These are phyloP conservation scores for Etia nguti DNA, from an alignment of 2,113 vertebrate species.

Conservation along the genomic window DNA sequence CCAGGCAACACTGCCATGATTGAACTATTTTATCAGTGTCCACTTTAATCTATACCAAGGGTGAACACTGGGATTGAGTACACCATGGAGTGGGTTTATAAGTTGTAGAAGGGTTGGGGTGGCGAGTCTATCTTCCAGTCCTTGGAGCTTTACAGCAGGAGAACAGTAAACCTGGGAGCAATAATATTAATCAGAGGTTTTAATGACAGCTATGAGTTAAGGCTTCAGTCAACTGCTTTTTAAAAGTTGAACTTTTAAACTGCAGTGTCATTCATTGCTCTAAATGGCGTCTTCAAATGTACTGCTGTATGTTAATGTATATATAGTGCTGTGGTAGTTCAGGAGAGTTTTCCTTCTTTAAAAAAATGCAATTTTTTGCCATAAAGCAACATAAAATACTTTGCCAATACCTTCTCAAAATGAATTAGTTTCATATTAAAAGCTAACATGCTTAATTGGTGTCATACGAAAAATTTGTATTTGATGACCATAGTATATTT, in stretches of 20 bases:
- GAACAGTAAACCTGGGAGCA: constrained; percentile 22
- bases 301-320: not conserved
- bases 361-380: not conserved
- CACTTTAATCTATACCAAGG: constrained; percentile 29
- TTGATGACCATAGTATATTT: not conserved
- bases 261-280: not conserved
- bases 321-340: not conserved
- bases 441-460: too few species aligned
- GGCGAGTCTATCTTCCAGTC: not conserved
- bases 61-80: not conserved
- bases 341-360: not conserved
- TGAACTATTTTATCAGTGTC: constrained; percentile 47
- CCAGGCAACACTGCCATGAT: constrained; percentile 32
- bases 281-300: not conserved
- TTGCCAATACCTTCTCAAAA: not conserved
- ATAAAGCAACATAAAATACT: not conserved
- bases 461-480: too few species aligned
- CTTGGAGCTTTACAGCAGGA: constrained; percentile 12
- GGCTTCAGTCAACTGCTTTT: not conserved
- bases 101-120: not conserved
- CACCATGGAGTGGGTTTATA: constrained; percentile 16
- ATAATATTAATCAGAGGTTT: constrained; percentile 22
- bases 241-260: not conserved
- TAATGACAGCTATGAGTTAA: not conserved
- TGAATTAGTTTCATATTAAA: not conserved